Evolutionary conservation across 2,797 vertebrate species (phyloP).

Genomic region (Labeo calbasu): DNA sequence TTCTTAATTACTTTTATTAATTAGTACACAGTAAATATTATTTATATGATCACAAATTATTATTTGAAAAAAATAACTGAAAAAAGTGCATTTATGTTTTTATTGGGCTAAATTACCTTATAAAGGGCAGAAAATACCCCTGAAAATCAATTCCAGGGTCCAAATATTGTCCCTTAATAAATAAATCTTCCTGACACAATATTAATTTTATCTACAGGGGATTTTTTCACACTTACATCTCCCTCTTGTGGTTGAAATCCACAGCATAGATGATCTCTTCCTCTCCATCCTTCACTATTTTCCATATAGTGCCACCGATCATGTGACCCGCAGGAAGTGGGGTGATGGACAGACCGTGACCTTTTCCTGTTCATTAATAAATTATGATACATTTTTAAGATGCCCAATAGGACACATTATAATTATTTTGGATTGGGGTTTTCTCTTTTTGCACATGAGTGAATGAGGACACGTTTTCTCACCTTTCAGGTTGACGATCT

Average conservation of each 20-base stretch:
- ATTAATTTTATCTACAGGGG: neutral
- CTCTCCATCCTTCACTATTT: conserved; percentile 98
- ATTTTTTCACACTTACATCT: conserved; percentile 85
- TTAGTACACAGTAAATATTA: neutral
- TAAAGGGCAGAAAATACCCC: neutral
- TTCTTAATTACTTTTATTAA: neutral
- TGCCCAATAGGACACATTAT: neutral
- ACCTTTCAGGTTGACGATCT: conserved; percentile 99
- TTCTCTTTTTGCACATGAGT: neutral
- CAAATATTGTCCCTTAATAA: neutral
- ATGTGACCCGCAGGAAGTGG: conserved; percentile 97
- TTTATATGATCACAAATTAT: neutral
- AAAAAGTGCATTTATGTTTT: too few species aligned
- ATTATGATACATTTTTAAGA: conserved; percentile 34
- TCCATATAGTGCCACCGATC: conserved; percentile 99
- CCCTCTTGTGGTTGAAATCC: conserved; percentile 99
- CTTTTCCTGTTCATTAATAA: conserved; percentile 86
- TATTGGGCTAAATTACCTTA: neutral
- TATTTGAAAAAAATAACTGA: neutral
- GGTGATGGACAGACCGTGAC: conserved; percentile 96
- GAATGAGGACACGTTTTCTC: neutral
- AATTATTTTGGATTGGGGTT: neutral
- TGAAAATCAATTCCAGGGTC: neutral
- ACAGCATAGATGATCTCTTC: conserved; percentile 98
- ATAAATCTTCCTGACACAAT: neutral